Percentiles rank a stretch among this genome's conserved stretches.
Evolutionary conservation across 2,797 vertebrate species (phyloP).

Genomic region (Myotis findleyi): DNA sequence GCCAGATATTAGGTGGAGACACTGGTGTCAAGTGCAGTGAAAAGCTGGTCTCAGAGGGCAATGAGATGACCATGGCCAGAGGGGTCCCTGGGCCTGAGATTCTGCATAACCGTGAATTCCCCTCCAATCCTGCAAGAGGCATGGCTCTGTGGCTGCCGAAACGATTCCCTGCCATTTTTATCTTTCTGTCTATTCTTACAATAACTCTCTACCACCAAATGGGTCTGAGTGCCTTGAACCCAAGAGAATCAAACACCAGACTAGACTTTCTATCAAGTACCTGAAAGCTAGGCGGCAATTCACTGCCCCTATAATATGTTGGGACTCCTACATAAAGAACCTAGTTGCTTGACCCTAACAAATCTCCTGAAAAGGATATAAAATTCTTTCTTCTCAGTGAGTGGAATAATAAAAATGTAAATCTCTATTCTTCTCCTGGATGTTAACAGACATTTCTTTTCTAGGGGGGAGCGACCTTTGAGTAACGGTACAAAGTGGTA

Average conservation of each 20-base stretch:
- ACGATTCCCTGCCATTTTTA: not conserved
- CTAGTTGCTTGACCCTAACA: not conserved
- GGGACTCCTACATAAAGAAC: not conserved
- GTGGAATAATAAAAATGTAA: slow-evolving; percentile 46
- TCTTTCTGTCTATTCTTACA: not conserved
- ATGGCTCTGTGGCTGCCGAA: not conserved
- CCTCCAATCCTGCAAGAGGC: not conserved
- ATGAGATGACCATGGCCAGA: not conserved
- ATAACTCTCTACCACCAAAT: not conserved
- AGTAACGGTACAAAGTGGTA: not conserved
- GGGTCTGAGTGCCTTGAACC: not conserved
- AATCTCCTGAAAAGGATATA: not conserved
- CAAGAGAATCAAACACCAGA: not conserved
- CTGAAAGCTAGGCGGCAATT: not conserved
- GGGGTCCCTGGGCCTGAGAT: too few relatives aligned
- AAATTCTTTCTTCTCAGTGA: not conserved
- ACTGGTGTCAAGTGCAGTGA: not conserved
- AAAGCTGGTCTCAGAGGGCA: not conserved
- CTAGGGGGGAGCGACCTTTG: not conserved
- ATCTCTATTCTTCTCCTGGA: not conserved
- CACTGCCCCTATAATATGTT: not conserved
- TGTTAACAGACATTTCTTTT: slow-evolving; percentile 20
- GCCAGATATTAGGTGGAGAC: not conserved
- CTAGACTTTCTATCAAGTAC: not conserved
- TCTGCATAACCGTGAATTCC: fast-evolving